Percentiles rank a stretch among this genome's conserved stretches.
Conservation (phyloP, 2,888 invertebrate species). For the Synergus gifuensis region DNA sequence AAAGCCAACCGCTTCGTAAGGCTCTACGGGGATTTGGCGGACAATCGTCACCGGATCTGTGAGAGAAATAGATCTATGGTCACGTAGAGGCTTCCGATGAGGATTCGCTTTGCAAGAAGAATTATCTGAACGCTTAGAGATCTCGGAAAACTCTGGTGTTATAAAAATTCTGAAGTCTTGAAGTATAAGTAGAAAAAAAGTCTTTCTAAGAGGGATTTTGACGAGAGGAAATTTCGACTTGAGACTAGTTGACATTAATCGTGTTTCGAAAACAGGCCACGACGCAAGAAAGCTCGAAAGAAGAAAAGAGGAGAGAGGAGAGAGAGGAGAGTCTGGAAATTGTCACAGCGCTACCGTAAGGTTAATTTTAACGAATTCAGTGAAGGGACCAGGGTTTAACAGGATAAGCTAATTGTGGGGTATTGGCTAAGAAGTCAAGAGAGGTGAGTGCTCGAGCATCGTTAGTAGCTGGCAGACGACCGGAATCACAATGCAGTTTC, state of each 20-base stretch:
- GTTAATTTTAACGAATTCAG: slow-evolving; percentile 76
- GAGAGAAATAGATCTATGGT: slow-evolving; percentile 59
- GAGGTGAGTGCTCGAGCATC: slow-evolving; percentile 70
- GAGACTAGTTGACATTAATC: slow-evolving; percentile 49
- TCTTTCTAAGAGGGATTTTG: neutral
- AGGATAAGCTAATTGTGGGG: slow-evolving; percentile 78
- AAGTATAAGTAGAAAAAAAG: neutral
- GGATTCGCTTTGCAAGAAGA: slow-evolving; percentile 21
- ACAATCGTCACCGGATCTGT: slow-evolving; percentile 69
- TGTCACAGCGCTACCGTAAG: slow-evolving; percentile 66
- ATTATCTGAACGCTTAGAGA: neutral
- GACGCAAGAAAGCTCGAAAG: slow-evolving; percentile 55
- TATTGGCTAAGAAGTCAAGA: slow-evolving; percentile 77
- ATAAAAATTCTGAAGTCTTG: too few relatives aligned
- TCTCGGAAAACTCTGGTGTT: neutral
- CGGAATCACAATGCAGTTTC: slow-evolving; percentile 77
- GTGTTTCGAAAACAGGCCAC: slow-evolving; percentile 63
- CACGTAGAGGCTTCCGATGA: slow-evolving; percentile 42
- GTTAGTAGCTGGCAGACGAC: slow-evolving; percentile 75
- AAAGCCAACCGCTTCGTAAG: slow-evolving; percentile 68
- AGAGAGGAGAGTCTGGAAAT: slow-evolving; percentile 61
- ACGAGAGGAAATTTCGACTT: slow-evolving; percentile 11
- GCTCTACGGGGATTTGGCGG: slow-evolving; percentile 74
- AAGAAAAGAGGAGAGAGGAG: slow-evolving; percentile 44
- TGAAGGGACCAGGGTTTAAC: slow-evolving; percentile 73